Evolutionary conservation across 2,113 vertebrate species (phyloP).

Genomic region (Ammodytes marinus): DNA sequence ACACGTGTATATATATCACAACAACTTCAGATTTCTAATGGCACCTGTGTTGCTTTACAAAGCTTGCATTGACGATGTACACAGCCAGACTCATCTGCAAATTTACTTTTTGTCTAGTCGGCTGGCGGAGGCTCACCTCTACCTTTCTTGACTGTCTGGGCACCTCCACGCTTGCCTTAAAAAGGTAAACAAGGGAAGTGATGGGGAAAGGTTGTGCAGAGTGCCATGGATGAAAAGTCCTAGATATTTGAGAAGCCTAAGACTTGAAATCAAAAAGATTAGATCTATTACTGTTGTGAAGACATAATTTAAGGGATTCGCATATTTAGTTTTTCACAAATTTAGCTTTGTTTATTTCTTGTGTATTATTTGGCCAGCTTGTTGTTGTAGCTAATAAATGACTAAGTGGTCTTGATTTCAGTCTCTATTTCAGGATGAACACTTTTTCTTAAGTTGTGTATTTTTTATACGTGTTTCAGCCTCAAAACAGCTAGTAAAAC

Average conservation of each 20-base stretch:
- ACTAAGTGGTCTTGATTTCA: constrained; percentile 73
- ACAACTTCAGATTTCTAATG: constrained; percentile 9
- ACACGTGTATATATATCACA: not conserved
- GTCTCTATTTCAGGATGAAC: constrained; percentile 67
- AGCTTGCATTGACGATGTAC: constrained; percentile 68
- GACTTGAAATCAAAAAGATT: constrained; percentile 12
- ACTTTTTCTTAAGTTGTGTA: constrained; percentile 73
- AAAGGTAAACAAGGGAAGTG: constrained; percentile 65
- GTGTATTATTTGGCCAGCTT: constrained; percentile 61
- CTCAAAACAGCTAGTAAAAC: constrained; percentile 79
- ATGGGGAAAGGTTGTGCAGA: constrained; percentile 27
- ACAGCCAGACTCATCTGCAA: constrained; percentile 52
- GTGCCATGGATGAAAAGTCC: constrained; percentile 9
- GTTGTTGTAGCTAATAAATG: constrained; percentile 44
- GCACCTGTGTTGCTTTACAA: constrained; percentile 62
- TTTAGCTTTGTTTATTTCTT: constrained; percentile 45
- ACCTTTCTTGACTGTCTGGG: constrained; percentile 69
- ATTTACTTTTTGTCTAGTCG: constrained; percentile 63
- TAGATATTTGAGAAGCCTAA: not conserved
- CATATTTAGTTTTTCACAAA: constrained; percentile 34
- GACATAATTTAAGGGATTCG: not conserved
- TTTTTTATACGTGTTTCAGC: constrained; percentile 75
- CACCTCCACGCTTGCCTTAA: constrained; percentile 46
- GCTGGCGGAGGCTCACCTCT: constrained; percentile 43
- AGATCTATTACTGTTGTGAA: constrained; percentile 9